These are phyloP conservation scores for Sinotaia quadrata DNA, from an alignment of 2,888 invertebrate genomes.

Conservation along the genomic window DNA sequence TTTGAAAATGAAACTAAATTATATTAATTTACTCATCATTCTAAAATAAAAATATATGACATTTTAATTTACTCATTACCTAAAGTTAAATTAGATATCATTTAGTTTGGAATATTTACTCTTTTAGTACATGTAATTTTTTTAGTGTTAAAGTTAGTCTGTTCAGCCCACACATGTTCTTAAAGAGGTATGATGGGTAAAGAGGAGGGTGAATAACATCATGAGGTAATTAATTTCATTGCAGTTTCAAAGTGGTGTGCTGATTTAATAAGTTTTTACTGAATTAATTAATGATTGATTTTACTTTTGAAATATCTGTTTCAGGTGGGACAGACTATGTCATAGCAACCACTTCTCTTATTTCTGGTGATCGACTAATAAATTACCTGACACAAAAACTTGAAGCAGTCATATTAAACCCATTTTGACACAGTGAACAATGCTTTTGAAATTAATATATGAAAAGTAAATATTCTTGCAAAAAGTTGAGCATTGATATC, in stretches of 20 bases:
- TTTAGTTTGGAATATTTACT: too few species aligned
- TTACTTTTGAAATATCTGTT: slow-evolving; percentile 38
- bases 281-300: not conserved
- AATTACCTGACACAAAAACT: slow-evolving; percentile 52
- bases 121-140: too few species aligned
- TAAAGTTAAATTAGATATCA: too few species aligned
- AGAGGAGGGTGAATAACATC: not conserved
- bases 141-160: too few species aligned
- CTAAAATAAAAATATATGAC: too few species aligned
- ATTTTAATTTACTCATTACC: too few species aligned
- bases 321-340: slow-evolving; percentile 78
- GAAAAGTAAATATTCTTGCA: too few species aligned
- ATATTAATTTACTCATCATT: too few species aligned
- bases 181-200: too few species aligned
- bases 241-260: not conserved
- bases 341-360: slow-evolving; percentile 88
- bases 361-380: slow-evolving; percentile 90
- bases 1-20: too few species aligned
- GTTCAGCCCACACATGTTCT: too few species aligned
- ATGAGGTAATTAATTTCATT: not conserved
- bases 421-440: slow-evolving; percentile 41
- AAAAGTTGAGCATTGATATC: not conserved
- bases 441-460: not conserved
- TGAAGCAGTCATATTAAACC: slow-evolving; percentile 58
- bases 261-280: not conserved